Percentiles rank a stretch among this genome's conserved stretches.
Evolutionary conservation across 2,113 vertebrate species (phyloP).

Genomic region (Catharus fuscescens): DNA sequence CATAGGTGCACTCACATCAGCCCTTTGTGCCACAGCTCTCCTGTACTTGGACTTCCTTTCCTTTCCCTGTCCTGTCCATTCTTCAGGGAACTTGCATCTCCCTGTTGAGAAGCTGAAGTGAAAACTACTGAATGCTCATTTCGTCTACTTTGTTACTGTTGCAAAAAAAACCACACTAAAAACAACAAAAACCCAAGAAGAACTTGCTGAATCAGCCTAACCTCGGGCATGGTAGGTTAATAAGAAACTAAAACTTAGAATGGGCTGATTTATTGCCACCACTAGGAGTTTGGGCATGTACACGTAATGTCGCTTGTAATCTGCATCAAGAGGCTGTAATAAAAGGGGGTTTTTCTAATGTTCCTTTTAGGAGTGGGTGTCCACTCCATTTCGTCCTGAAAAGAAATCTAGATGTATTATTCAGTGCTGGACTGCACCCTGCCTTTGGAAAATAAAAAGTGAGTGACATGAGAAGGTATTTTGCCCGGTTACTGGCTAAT

Average conservation of each 20-base stretch:
- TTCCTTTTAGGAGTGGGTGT: conserved; percentile 70
- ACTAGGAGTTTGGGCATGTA: background rate
- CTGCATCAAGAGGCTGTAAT: background rate
- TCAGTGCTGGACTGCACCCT: conserved; percentile 80
- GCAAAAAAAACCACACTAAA: background rate
- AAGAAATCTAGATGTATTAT: conserved; percentile 82
- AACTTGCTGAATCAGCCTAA: background rate
- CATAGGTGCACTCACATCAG: background rate
- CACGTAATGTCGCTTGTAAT: background rate
- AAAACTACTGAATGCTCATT: background rate
- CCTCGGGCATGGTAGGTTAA: background rate
- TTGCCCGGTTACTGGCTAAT: background rate
- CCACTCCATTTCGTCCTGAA: conserved; percentile 82
- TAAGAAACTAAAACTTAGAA: background rate
- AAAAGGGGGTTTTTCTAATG: background rate
- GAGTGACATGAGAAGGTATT: background rate
- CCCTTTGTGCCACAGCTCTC: background rate
- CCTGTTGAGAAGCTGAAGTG: background rate
- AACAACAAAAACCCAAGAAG: background rate
- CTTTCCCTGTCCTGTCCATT: background rate
- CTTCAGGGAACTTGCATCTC: background rate
- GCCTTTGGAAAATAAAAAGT: conserved; percentile 85
- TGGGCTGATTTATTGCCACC: background rate
- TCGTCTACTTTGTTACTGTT: background rate
- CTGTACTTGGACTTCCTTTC: background rate